Percentiles rank a stretch among this genome's conserved stretches.
Conservation (phyloP, 2,797 vertebrate species). For the Paramormyrops hopkinsi region DNA sequence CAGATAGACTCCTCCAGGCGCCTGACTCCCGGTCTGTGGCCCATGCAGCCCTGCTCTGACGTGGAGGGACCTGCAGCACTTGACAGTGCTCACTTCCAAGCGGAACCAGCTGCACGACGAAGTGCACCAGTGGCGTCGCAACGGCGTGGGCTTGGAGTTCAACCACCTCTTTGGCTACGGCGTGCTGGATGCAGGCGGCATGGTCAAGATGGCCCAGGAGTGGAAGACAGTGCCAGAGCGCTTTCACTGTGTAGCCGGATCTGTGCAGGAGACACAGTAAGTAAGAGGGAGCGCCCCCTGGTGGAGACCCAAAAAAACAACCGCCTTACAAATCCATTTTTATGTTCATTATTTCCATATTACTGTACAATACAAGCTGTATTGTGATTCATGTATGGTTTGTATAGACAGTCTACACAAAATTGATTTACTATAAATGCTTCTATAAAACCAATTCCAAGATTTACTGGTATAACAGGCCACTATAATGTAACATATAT, state of each 20-base stretch:
- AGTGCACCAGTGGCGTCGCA: constrained; percentile 92
- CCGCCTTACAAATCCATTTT: neutral
- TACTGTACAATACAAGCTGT: neutral
- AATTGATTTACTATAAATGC: neutral
- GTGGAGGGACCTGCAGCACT: constrained; percentile 96
- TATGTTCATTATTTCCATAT: neutral
- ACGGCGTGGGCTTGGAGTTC: constrained; percentile 96
- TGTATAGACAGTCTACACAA: neutral
- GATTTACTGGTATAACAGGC: neutral
- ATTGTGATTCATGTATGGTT: neutral
- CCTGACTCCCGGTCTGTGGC: neutral
- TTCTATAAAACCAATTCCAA: neutral
- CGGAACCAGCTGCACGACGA: constrained; percentile 97
- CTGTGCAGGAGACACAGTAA: constrained; percentile 85
- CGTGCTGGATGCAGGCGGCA: constrained; percentile 90
- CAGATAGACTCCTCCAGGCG: neutral
- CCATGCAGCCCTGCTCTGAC: constrained; percentile 74
- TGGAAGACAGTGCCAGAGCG: constrained; percentile 96
- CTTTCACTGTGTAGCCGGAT: constrained; percentile 94
- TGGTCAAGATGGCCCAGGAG: constrained; percentile 95
- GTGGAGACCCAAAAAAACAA: neutral
- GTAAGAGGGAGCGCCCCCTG: constrained; percentile 39
- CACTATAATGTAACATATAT: neutral
- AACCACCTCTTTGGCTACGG: constrained; percentile 98
- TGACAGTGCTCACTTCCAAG: constrained; percentile 96